Evolutionary conservation across 92 coral and sea anemone species (phyloP).

Genomic region (Palythoa grandis): DNA sequence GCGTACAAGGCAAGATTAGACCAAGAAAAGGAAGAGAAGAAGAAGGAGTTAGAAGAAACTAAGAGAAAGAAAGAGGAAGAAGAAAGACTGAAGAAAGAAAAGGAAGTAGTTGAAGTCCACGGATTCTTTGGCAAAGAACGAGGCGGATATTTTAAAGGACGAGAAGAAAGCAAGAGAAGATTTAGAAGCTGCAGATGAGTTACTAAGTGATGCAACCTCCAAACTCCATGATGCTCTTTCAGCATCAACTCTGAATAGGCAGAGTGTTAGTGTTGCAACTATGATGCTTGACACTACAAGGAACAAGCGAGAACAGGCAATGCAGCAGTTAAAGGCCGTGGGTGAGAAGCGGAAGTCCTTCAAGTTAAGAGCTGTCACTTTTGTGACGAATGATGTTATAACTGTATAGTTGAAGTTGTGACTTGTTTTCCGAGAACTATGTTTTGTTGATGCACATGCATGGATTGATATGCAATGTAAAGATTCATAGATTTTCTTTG

Average conservation of each 20-base stretch:
- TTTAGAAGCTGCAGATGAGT: not conserved
- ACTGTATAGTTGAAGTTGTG: slow-evolving; percentile 13
- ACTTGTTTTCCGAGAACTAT: slow-evolving; percentile 21
- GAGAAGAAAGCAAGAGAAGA: not conserved
- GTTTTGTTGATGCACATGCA: slow-evolving; percentile 16
- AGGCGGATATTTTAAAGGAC: not conserved
- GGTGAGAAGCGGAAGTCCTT: slow-evolving; percentile 54
- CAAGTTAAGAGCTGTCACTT: slow-evolving; percentile 16
- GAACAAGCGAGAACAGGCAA: slow-evolving; percentile 29
- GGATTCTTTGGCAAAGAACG: not conserved
- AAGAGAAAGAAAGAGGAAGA: not conserved
- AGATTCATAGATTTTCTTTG: not conserved
- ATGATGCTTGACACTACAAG: slow-evolving; percentile 48
- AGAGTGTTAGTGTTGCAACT: slow-evolving; percentile 46
- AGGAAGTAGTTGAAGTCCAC: not conserved
- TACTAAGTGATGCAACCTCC: too few relatives aligned
- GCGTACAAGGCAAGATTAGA: not conserved
- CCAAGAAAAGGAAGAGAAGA: not conserved
- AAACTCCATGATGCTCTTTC: not conserved
- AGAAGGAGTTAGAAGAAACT: not conserved
- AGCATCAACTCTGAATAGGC: not conserved
- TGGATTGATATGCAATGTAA: slow-evolving; percentile 20
- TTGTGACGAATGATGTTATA: not conserved
- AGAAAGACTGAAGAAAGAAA: not conserved
- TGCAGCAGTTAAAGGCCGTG: slow-evolving; percentile 50